Evolutionary conservation across 2,797 vertebrate species (phyloP).

Genomic region (Neostethus bicornis): DNA sequence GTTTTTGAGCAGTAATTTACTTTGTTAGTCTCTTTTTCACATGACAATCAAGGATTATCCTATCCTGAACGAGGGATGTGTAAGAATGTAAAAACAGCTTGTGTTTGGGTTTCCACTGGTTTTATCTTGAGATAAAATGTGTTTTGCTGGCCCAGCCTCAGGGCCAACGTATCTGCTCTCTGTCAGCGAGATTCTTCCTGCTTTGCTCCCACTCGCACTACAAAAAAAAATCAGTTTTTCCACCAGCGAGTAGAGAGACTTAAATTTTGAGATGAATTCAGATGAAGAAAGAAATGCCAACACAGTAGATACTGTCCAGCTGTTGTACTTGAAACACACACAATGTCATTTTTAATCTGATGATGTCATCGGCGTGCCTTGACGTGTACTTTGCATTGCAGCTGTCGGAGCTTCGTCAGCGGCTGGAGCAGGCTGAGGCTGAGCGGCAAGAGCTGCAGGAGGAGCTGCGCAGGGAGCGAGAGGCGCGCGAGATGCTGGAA

Average conservation of each 20-base stretch:
- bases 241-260: constrained; percentile 20
- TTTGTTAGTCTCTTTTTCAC: neutral
- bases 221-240: constrained; percentile 29
- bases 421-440: constrained; percentile 90
- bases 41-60: neutral
- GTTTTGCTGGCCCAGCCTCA: constrained; percentile 41
- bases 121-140: constrained; percentile 44
- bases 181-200: constrained; percentile 15
- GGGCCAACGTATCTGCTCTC: constrained; percentile 27
- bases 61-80: constrained; percentile 9
- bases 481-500: constrained; percentile 92
- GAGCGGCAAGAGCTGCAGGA: constrained; percentile 94
- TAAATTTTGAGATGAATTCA: constrained; percentile 5
- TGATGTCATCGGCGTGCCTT: constrained; percentile 22
- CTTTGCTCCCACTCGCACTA: constrained; percentile 19
- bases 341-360: constrained; percentile 1
- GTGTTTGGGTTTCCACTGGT: constrained; percentile 59
- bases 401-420: constrained; percentile 89
- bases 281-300: neutral
- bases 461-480: constrained; percentile 89
- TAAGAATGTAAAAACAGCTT: constrained; percentile 5
- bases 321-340: too few species aligned
- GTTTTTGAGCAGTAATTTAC: neutral
- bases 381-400: constrained; percentile 53
- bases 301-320: neutral